Evolutionary conservation across 2,888 invertebrate genomes (phyloP).

Genomic region (Xanthorhoe spadicearia): DNA sequence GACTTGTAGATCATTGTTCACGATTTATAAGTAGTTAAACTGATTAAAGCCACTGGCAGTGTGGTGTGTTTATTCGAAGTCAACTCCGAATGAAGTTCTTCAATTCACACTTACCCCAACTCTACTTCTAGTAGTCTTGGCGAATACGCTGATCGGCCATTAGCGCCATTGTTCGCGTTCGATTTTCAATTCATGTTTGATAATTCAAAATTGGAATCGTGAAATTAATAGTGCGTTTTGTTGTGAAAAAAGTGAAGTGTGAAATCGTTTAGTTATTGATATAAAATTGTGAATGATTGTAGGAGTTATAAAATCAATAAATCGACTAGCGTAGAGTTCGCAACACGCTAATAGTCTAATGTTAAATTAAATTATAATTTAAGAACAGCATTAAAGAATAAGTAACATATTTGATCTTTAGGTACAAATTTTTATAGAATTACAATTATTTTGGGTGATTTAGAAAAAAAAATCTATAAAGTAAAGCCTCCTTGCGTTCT

Average conservation of each 20-base stretch:
- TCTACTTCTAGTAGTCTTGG: conserved; percentile 20
- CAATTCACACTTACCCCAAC: conserved; percentile 14
- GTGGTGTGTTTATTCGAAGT: no score
- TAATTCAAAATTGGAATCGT: conserved; percentile 38
- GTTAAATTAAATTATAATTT: neutral
- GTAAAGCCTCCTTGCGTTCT: no score
- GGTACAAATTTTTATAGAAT: no score
- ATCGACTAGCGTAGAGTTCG: neutral
- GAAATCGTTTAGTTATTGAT: conserved; percentile 17
- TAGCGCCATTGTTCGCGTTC: conserved; percentile 54
- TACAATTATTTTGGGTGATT: no score
- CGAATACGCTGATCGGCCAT: conserved; percentile 34
- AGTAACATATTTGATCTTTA: no score
- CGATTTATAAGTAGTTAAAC: no score
- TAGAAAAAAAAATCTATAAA: no score
- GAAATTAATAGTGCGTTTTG: conserved; percentile 28
- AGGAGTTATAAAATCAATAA: neutral
- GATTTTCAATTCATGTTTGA: conserved; percentile 47
- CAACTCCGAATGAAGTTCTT: neutral
- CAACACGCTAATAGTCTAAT: neutral
- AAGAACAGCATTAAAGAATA: no score
- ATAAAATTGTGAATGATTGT: neutral
- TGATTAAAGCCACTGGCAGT: no score
- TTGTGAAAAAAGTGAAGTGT: conserved; percentile 18
- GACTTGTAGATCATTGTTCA: no score